phyloP scores from a whole-genome alignment of 2,888 invertebrate genomes.

The Cynaeus angustus region DNA sequence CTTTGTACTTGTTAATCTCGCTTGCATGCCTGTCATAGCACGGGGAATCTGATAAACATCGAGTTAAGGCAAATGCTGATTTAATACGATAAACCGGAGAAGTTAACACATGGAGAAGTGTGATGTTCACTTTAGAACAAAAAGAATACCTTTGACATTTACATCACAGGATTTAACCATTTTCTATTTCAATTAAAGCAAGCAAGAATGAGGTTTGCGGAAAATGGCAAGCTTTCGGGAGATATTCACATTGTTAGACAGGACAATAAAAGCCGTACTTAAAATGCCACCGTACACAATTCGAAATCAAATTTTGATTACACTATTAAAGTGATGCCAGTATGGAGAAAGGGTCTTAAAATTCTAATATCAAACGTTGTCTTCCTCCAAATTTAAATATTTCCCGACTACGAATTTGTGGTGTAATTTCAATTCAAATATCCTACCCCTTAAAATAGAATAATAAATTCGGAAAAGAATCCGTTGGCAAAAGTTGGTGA shows the following conservation, averaged over 20 bases:
- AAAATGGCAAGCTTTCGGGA: neutral
- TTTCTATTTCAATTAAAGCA: neutral
- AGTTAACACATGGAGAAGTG: slow-evolving; percentile 2
- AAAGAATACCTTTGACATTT: neutral
- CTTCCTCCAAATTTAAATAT: too few relatives aligned
- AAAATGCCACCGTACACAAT: too few relatives aligned
- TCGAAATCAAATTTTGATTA: too few relatives aligned
- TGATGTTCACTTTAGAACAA: slow-evolving; percentile 1
- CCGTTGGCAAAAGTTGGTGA: too few relatives aligned
- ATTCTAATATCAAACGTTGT: too few relatives aligned
- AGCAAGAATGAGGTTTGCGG: neutral
- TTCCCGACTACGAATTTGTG: too few relatives aligned
- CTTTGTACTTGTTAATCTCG: slow-evolving; percentile 30
- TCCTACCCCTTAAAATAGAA: too few relatives aligned
- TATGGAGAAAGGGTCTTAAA: too few relatives aligned
- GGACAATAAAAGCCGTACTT: too few relatives aligned
- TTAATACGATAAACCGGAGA: slow-evolving; percentile 8
- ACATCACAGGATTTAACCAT: neutral
- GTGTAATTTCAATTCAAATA: too few relatives aligned
- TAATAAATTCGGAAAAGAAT: too few relatives aligned
- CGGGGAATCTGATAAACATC: slow-evolving; percentile 28
- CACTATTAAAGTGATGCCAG: too few relatives aligned
- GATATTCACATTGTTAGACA: neutral
- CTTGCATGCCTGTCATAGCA: slow-evolving; percentile 28
- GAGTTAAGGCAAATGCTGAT: slow-evolving; percentile 24